These are phyloP conservation scores for Lordiphosa stackelbergi DNA, from an alignment of 1,140 invertebrate species.

Conservation along the genomic window DNA sequence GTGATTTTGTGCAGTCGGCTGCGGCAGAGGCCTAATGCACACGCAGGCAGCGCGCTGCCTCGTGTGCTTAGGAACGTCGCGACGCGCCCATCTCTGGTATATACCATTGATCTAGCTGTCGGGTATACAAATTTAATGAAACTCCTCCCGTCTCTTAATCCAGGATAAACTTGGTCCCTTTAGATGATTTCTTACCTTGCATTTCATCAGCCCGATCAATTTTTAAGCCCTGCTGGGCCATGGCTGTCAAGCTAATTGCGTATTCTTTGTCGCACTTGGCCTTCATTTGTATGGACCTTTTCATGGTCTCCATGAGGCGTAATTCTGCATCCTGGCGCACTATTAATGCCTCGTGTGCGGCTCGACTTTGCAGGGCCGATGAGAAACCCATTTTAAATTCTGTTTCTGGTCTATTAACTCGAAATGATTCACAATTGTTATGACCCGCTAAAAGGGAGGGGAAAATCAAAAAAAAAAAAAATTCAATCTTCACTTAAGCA, in stretches of 20 bases:
- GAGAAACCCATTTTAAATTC: conserved; percentile 87
- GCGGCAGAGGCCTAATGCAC: too few species aligned
- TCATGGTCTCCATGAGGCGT: conserved; percentile 92
- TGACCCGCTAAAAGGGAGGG: conserved; percentile 8
- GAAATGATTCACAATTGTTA: conserved; percentile 24
- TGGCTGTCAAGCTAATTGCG: conserved; percentile 86
- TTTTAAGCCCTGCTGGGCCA: conserved; percentile 89
- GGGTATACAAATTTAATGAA: too few species aligned
- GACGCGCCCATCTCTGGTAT: too few species aligned
- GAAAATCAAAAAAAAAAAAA: neutral
- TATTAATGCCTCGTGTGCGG: conserved; percentile 90
- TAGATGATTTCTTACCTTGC: conserved; percentile 78
- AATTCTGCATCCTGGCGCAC: conserved; percentile 93
- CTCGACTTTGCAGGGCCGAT: conserved; percentile 87
- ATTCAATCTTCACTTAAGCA: neutral
- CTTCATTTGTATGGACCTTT: conserved; percentile 88
- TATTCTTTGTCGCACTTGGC: conserved; percentile 95
- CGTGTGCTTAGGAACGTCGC: too few species aligned
- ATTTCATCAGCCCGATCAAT: conserved; percentile 88
- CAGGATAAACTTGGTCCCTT: too few species aligned
- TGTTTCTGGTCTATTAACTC: conserved; percentile 12
- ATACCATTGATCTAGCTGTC: too few species aligned
- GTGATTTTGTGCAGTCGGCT: too few species aligned
- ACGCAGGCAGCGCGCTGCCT: too few species aligned
- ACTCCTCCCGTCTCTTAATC: too few species aligned